Percentiles rank a stretch among this genome's conserved stretches.
These are phyloP conservation scores for Metacarcinus magister DNA, from an alignment of 2,888 invertebrate genomes.

Conservation along the genomic window DNA sequence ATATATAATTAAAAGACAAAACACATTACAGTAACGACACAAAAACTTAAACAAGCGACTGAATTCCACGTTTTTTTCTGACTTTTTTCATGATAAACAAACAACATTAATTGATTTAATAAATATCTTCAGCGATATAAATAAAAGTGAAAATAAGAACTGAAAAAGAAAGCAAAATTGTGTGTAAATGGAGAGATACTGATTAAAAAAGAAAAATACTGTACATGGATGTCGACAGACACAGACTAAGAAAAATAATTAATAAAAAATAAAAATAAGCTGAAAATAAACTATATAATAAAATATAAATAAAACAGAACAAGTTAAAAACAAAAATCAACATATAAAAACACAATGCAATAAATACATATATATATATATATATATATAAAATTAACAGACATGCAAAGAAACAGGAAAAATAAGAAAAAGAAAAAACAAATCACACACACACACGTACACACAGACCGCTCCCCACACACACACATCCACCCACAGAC, in stretches of 20 bases:
- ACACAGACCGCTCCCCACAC: not conserved
- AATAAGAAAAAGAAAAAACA: not conserved
- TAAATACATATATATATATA: not conserved
- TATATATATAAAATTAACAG: not conserved
- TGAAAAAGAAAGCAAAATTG: not conserved
- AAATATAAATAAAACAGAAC: not conserved
- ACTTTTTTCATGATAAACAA: no score
- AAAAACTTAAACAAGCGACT: no score
- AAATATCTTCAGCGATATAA: no score
- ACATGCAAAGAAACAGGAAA: not conserved
- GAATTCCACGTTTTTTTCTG: no score
- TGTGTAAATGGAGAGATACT: not conserved
- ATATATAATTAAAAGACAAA: not conserved
- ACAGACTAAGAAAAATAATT: not conserved
- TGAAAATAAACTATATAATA: not conserved
- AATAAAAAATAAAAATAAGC: not conserved
- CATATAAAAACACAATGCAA: not conserved
- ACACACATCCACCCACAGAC: no score
- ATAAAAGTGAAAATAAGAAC: not conserved
- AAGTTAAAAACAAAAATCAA: not conserved
- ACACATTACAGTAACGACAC: not conserved
- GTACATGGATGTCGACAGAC: not conserved
- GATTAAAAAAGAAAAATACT: no score
- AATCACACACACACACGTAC: not conserved
- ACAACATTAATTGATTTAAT: no score